Conservation (phyloP, 2,797 vertebrate genomes). For the Hozukius guyotensis region DNA sequence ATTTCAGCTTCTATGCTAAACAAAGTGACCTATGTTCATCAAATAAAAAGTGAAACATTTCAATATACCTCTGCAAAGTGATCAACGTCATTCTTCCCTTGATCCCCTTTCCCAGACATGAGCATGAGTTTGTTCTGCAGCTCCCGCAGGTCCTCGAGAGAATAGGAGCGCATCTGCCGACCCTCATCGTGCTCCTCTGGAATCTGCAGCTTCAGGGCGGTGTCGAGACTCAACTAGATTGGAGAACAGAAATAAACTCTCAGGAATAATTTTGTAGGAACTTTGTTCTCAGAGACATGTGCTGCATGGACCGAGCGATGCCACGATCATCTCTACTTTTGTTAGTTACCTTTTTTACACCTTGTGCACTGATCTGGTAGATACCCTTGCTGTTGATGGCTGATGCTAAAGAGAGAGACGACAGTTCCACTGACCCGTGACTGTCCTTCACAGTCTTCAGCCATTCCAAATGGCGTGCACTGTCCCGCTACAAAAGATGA, state of each 20-base stretch:
- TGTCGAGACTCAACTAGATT: slow-evolving; percentile 87
- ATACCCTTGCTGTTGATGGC: slow-evolving; percentile 91
- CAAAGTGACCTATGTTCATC: not conserved
- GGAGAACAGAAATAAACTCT: slow-evolving; percentile 6
- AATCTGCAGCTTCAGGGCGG: slow-evolving; percentile 84
- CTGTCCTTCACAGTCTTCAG: slow-evolving; percentile 95
- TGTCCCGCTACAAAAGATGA: slow-evolving; percentile 84
- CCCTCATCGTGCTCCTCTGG: slow-evolving; percentile 74
- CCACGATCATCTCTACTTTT: not conserved
- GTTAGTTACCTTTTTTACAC: slow-evolving; percentile 73
- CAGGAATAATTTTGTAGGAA: not conserved
- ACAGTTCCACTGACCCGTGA: slow-evolving; percentile 96
- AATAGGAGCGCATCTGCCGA: slow-evolving; percentile 77
- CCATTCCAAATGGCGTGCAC: slow-evolving; percentile 93
- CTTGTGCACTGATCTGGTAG: slow-evolving; percentile 85
- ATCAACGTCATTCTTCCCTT: slow-evolving; percentile 89
- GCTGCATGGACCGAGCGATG: not conserved
- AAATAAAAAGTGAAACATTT: not conserved
- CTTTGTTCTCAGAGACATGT: not conserved
- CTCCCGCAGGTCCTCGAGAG: slow-evolving; percentile 90
- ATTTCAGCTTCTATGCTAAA: not conserved
- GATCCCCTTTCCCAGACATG: slow-evolving; percentile 95
- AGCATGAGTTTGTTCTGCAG: slow-evolving; percentile 98
- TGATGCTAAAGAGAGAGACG: slow-evolving; percentile 91
- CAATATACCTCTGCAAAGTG: slow-evolving; percentile 90